Evolutionary conservation across 2,888 invertebrate species (phyloP).

Genomic region (Tipula confusa): DNA sequence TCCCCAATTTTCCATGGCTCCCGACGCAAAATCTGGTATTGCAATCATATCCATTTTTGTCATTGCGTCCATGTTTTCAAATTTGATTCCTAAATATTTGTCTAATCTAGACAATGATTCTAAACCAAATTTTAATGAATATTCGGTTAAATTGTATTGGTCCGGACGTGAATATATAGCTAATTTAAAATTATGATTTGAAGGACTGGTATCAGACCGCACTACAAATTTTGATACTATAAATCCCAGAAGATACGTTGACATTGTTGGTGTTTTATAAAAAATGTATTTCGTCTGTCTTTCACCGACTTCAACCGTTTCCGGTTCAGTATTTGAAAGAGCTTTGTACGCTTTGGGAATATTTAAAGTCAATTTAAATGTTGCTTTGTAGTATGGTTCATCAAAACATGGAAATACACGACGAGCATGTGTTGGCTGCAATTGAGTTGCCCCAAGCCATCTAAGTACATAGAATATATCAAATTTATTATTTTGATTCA

Average conservation of each 20-base stretch:
- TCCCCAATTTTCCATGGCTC: slow-evolving; percentile 95
- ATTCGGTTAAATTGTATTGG: slow-evolving; percentile 52
- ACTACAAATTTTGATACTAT: slow-evolving; percentile 60
- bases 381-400: slow-evolving; percentile 65
- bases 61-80: slow-evolving; percentile 53
- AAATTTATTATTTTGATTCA: background rate
- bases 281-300: background rate
- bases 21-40: slow-evolving; percentile 75
- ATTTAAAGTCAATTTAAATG: slow-evolving; percentile 42
- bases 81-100: slow-evolving; percentile 67
- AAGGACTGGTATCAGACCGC: slow-evolving; percentile 35
- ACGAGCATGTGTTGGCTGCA: slow-evolving; percentile 63
- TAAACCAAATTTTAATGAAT: slow-evolving; percentile 70
- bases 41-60: slow-evolving; percentile 85
- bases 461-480: slow-evolving; percentile 34
- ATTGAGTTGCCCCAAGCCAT: slow-evolving; percentile 61
- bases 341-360: slow-evolving; percentile 43
- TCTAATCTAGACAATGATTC: slow-evolving; percentile 64
- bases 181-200: slow-evolving; percentile 36
- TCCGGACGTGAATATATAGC: slow-evolving; percentile 44
- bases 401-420: slow-evolving; percentile 73
- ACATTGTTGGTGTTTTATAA: slow-evolving; percentile 58
- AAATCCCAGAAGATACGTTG: slow-evolving; percentile 76
- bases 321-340: slow-evolving; percentile 47
- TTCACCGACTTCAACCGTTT: background rate